Base-by-base conservation (phyloP, 2,888 invertebrate species). In the Entomobrya multifasciata region DNA sequence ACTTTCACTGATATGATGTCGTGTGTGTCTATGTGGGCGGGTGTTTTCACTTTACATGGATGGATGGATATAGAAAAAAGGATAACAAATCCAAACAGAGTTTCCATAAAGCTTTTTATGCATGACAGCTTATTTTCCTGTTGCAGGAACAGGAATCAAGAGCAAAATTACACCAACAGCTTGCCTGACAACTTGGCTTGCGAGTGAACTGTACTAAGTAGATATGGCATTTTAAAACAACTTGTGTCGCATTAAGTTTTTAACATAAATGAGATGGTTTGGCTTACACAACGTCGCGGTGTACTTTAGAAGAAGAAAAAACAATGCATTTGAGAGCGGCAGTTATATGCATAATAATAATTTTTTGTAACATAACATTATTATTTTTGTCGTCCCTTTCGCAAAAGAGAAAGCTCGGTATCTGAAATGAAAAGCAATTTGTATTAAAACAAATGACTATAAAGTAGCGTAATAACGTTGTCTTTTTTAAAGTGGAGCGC, bases 191-290 rank as follows among this genome's bases (percentile, higher is more conserved):
- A n/a, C 13, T 41, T 57, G 11, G 57, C 30, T 22, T n/a, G n/a
- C n/a, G n/a, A 4, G 55, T 22, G 36, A 13, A 10, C 36, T 79
- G 57, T 55, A 80, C 80, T 80, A 77, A 77, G 55, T 82, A 41
- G 41, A 86, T 77, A 67, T 86, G 86, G 70, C 86, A 81, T 55
- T 86, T 81, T 81, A 81, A 81, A 86, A 81, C 80, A 30, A 36
- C 65, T 55, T 55, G 25, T 52, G 70, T 79, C 62, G 80, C 74
- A 86, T 86, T 86, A 78, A 60, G 20, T 84, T 22, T 36, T 36
- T 36, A 6, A 6, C 8, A 36, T 6, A 36, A 6, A 36, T 36
- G 8, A 36, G 8, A 36, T 8, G 36, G 36, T 6, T 36, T 36
- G 36, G 8, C 4, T 36, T 36, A 36, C 36, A 36, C 8, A 36